Base-by-base conservation (phyloP, 2,888 invertebrate genomes). In the Drosophila parthenogenetica region DNA sequence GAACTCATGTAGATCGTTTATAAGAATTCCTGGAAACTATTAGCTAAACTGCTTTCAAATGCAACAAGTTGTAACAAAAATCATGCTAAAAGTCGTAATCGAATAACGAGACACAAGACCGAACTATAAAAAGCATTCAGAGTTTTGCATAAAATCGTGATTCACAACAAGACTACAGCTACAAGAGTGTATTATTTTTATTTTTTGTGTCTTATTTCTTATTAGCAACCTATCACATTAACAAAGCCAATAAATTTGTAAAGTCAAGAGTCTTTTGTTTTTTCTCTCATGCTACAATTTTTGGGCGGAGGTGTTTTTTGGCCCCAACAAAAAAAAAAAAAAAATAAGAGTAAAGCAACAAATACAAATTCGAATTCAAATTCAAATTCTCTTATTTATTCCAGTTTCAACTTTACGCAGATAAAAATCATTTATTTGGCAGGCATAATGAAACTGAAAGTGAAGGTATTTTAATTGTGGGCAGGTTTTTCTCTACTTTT, bases 71-170 rank as follows among this genome's bases (percentile, higher is more conserved):
- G 62, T 65, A 46, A 35, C n/a, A 2, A 16, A 51, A 25, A 25
- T 16, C 35, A 17, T 37, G 14, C 53, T 45, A 67, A 73, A 64
- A 69, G 75, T n/a, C n/a, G 35, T 35, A 35, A 35, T 35, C 35
- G 35, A 35, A 35, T 32, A 19, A 16, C 37, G 5, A 35, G 22
- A 49, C 32, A 49, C 17, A 64, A 43, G 40, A 50, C 42, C 22
- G 37, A 59, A 59, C 22, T 51, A 53, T 63, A 58, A 63, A 71
- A 55, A 70, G 46, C 66, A 68, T 71, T 79, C 67, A 77, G 8
- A 29, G 63, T 75, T 83, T 72, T 76, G 74, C 79, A 77, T 76
- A 82, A 87, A 82, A 71, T 87, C 87, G 87, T 87, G 87, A 87
- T 87, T 77, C 71, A 75, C 57, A 61, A 43, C 58, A 77, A 35